These are phyloP conservation scores for Trialeurodes vaporariorum DNA, from an alignment of 1,140 invertebrate species.

Conservation along the genomic window DNA sequence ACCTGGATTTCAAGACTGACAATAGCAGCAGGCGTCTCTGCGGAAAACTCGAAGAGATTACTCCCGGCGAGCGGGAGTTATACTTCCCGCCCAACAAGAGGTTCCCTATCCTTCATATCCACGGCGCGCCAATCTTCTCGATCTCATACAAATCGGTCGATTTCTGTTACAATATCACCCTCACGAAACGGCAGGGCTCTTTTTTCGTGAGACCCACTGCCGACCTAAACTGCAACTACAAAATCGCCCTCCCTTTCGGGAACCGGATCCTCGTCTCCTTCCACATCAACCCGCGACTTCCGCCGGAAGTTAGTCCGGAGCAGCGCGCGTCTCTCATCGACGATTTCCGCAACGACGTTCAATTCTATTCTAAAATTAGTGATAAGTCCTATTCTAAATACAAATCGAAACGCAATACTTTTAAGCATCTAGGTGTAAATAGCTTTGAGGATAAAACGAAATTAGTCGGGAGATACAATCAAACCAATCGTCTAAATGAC, in stretches of 20 bases:
- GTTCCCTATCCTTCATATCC: slow-evolving; percentile 36
- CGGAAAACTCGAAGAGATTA: slow-evolving; percentile 48
- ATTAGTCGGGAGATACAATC: no score
- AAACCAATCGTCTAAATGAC: no score
- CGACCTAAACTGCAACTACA: slow-evolving; percentile 43
- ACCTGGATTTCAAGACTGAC: slow-evolving; percentile 31
- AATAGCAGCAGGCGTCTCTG: slow-evolving; percentile 27
- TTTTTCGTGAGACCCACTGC: slow-evolving; percentile 41
- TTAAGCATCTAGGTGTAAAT: background rate
- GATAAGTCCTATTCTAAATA: background rate
- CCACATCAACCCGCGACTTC: background rate
- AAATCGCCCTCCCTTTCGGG: slow-evolving; percentile 48
- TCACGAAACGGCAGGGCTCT: slow-evolving; percentile 42
- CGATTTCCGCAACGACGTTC: background rate
- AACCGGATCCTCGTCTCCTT: slow-evolving; percentile 35
- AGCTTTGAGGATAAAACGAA: no score
- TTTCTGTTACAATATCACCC: slow-evolving; percentile 48
- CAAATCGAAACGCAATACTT: background rate
- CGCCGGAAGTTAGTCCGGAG: background rate
- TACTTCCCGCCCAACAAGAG: slow-evolving; percentile 38
- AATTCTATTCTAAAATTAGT: background rate
- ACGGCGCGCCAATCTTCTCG: slow-evolving; percentile 45
- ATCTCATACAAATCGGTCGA: slow-evolving; percentile 46
- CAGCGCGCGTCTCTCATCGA: background rate
- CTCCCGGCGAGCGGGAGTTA: slow-evolving; percentile 38